These are phyloP conservation scores for Plusia festucae DNA, from an alignment of 2,888 invertebrate genomes.

Conservation along the genomic window DNA sequence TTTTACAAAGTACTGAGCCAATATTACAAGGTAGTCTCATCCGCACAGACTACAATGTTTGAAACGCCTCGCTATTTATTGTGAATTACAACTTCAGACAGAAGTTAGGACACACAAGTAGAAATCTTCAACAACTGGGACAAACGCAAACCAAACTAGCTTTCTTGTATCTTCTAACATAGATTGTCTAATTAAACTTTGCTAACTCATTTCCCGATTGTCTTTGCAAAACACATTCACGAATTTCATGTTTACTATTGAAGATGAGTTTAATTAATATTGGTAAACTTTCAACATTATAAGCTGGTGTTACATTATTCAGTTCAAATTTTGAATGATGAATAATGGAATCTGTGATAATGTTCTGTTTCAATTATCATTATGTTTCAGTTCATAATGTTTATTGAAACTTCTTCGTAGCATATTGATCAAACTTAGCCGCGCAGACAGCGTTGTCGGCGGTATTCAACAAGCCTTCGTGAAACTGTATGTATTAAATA, in stretches of 20 bases:
- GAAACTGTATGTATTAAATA: too few relatives aligned
- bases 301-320: neutral
- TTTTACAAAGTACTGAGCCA: too few relatives aligned
- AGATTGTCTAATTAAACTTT: constrained; percentile 56
- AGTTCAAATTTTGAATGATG: neutral
- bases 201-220: constrained; percentile 54
- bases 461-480: too few relatives aligned
- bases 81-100: constrained; percentile 31
- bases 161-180: constrained; percentile 49
- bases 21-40: too few relatives aligned
- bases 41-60: neutral
- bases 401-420: too few relatives aligned
- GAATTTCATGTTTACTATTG: constrained; percentile 43
- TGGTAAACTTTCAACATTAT: constrained; percentile 35
- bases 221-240: constrained; percentile 49
- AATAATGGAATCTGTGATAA: neutral
- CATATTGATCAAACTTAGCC: too few relatives aligned
- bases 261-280: constrained; percentile 46
- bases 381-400: too few relatives aligned
- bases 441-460: too few relatives aligned
- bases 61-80: neutral
- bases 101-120: constrained; percentile 33
- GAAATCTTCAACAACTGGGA: constrained; percentile 39
- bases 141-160: constrained; percentile 31
- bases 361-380: too few relatives aligned